phyloP scores from a whole-genome alignment of 2,113 vertebrate species.

The Glaucidium brasilianum region DNA sequence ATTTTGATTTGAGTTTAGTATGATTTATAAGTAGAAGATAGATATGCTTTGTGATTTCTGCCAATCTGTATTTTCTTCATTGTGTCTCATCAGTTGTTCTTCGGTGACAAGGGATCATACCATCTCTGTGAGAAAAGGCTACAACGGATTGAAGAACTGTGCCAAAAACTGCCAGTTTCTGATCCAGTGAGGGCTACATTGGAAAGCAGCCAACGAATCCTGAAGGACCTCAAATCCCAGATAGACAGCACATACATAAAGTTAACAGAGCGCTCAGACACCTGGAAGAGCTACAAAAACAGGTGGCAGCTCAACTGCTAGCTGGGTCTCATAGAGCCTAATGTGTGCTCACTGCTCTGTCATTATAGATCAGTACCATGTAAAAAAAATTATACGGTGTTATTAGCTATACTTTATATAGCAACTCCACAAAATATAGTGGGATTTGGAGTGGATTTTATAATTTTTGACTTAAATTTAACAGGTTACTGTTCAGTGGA shows the following conservation, averaged over 20 bases:
- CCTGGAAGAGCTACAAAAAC: constrained; percentile 86
- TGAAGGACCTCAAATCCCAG: constrained; percentile 80
- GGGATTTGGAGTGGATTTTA: background rate
- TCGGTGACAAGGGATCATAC: constrained; percentile 83
- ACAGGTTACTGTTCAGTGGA: background rate
- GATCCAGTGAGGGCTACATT: constrained; percentile 75
- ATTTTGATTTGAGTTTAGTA: background rate
- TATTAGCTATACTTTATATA: background rate
- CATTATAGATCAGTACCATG: background rate
- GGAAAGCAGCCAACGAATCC: constrained; percentile 68
- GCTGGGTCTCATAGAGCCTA: background rate
- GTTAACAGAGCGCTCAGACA: constrained; percentile 84
- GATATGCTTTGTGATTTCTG: background rate
- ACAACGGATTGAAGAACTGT: constrained; percentile 87
- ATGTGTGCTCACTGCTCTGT: background rate
- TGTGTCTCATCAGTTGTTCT: constrained; percentile 81
- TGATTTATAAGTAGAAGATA: background rate
- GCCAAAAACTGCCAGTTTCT: constrained; percentile 85
- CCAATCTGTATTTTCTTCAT: background rate
- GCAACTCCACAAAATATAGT: background rate
- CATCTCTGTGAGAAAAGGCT: constrained; percentile 86
- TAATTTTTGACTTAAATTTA: background rate
- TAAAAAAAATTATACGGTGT: background rate
- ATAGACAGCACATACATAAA: constrained; percentile 75
- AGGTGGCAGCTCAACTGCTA: constrained; percentile 73